These are phyloP conservation scores for Caprella mutica DNA, from an alignment of 2,888 invertebrate species.

Conservation along the genomic window DNA sequence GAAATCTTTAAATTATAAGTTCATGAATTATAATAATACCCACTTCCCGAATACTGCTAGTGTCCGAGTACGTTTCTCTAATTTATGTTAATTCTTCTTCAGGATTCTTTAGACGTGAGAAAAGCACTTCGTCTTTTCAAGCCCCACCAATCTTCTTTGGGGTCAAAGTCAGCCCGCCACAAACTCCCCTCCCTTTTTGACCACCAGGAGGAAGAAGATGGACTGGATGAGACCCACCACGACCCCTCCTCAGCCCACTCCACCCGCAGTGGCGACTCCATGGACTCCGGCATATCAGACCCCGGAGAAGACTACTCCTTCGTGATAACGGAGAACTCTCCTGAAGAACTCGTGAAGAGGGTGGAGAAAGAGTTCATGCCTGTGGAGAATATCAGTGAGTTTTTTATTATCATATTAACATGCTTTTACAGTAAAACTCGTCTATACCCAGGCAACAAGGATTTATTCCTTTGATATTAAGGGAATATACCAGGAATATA, in stretches of 20 bases:
- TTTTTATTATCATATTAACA: too few species aligned
- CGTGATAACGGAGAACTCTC: constrained; percentile 35
- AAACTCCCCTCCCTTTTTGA: too few species aligned
- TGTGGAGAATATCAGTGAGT: constrained; percentile 30
- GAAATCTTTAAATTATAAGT: too few species aligned
- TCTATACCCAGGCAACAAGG: too few species aligned
- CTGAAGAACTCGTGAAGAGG: constrained; percentile 22
- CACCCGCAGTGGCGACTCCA: constrained; percentile 24
- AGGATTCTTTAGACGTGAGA: constrained; percentile 7
- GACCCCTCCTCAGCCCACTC: constrained; percentile 8
- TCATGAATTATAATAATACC: too few species aligned
- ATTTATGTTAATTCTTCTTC: neutral
- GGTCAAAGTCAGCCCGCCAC: neutral
- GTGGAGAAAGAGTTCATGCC: constrained; percentile 32
- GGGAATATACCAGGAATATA: too few species aligned
- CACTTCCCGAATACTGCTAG: too few species aligned
- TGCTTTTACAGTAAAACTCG: too few species aligned
- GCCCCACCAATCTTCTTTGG: neutral
- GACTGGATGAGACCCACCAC: neutral
- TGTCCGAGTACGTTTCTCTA: too few species aligned
- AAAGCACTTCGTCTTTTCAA: neutral
- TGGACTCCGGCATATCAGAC: constrained; percentile 34
- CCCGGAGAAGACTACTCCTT: constrained; percentile 34
- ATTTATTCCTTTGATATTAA: too few species aligned
- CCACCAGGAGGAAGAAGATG: neutral